Percentiles rank a stretch among this genome's conserved stretches.
phyloP scores from a whole-genome alignment of 2,113 vertebrate species.

The Ailurus styani region DNA sequence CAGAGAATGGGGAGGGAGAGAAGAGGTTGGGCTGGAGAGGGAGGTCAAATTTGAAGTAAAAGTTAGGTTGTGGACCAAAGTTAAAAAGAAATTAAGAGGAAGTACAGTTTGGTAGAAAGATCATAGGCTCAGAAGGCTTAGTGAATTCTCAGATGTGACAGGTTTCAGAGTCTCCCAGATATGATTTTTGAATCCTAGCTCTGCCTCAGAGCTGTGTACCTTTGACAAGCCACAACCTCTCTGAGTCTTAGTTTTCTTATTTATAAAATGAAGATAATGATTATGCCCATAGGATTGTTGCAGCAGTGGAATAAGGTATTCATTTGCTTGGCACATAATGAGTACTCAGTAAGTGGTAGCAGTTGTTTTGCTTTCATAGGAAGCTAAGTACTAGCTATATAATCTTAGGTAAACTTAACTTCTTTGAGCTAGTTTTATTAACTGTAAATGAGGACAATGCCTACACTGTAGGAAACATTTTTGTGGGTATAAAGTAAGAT shows the following conservation, averaged over 20 bases:
- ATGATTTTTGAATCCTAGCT: background rate
- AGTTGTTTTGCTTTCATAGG: slow-evolving; percentile 17
- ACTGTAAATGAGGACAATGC: background rate
- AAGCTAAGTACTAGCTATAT: background rate
- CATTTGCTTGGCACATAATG: background rate
- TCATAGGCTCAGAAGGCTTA: background rate
- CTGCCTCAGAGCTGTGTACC: background rate
- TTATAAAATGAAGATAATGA: background rate
- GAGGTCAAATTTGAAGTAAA: background rate
- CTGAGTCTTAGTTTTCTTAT: background rate
- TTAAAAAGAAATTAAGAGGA: background rate
- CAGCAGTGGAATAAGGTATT: background rate
- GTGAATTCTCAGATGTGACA: background rate
- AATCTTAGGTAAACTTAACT: slow-evolving; percentile 1
- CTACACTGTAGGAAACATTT: background rate
- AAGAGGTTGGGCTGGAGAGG: background rate
- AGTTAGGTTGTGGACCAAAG: background rate
- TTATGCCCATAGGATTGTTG: background rate
- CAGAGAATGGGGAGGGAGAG: background rate
- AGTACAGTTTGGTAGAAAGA: slow-evolving; percentile 14
- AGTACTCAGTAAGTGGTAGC: background rate
- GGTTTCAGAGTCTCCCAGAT: background rate
- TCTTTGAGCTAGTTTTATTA: background rate
- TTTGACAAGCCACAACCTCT: background rate
- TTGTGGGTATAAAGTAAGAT: background rate